A percentile compares a stretch with the other conserved stretches of the same genome.
Evolutionary conservation across 1,140 invertebrate genomes (phyloP).

Genomic region (Ladona fulva): DNA sequence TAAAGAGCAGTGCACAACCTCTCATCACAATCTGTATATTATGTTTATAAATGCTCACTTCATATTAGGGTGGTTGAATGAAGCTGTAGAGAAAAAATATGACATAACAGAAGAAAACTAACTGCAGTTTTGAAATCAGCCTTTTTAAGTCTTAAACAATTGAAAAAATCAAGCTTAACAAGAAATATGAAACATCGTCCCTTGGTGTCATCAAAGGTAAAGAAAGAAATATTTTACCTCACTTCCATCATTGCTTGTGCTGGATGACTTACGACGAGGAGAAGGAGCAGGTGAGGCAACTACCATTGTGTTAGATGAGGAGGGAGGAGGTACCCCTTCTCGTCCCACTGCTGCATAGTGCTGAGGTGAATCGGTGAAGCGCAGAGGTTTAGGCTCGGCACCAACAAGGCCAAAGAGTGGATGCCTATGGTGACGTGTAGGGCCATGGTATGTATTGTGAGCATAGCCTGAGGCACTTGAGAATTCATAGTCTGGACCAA

Average conservation of each 20-base stretch:
- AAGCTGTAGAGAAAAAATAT: too few species aligned
- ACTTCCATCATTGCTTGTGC: conserved; percentile 51
- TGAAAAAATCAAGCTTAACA: too few species aligned
- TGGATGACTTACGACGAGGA: conserved; percentile 57
- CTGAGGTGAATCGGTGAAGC: conserved; percentile 68
- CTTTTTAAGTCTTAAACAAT: too few species aligned
- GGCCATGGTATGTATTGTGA: conserved; percentile 87
- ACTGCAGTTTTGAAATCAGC: too few species aligned
- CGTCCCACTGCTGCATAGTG: conserved; percentile 39
- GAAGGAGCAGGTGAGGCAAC: conserved; percentile 52
- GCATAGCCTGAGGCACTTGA: conserved; percentile 50
- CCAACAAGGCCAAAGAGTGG: conserved; percentile 46
- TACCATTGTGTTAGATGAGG: conserved; percentile 22
- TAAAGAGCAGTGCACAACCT: too few species aligned
- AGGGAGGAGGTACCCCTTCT: conserved; percentile 16
- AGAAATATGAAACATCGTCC: too few species aligned
- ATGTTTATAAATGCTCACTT: too few species aligned
- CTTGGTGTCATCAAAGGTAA: background rate
- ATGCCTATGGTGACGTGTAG: conserved; percentile 63
- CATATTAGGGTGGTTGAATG: too few species aligned
- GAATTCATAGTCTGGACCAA: conserved; percentile 48
- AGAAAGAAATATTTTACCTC: conserved; percentile 28
- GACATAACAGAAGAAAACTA: too few species aligned
- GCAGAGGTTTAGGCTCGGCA: conserved; percentile 46
- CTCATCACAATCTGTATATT: too few species aligned